Percentiles rank a stretch among this genome's conserved stretches.
Evolutionary conservation across 2,888 invertebrate species (phyloP).

Genomic region (Ceramica pisi): DNA sequence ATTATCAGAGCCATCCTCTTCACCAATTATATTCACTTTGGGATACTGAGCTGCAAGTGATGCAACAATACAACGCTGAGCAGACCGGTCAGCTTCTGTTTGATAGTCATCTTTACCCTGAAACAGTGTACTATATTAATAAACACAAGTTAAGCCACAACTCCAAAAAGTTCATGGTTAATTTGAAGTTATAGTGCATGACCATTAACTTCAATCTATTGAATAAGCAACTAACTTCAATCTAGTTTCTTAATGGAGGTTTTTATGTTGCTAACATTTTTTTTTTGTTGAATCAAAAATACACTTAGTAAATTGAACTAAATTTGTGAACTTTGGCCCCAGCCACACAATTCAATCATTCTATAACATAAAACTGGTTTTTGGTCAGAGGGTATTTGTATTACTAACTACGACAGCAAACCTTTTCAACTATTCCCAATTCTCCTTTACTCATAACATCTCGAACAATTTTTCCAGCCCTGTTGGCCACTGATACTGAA

Average conservation of each 20-base stretch:
- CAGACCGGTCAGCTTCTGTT: conserved; percentile 99
- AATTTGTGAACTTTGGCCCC: conserved; percentile 41
- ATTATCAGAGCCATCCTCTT: conserved; percentile 94
- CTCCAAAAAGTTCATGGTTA: background rate
- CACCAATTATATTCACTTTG: conserved; percentile 95
- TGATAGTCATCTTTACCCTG: conserved; percentile 98
- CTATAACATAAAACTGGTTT: background rate
- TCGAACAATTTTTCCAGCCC: conserved; percentile 97
- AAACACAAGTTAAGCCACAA: background rate
- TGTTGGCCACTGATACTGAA: conserved; percentile 94
- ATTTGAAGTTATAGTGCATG: background rate
- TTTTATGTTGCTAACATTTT: background rate
- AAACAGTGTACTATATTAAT: conserved; percentile 49
- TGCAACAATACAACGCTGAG: conserved; percentile 97
- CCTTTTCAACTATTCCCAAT: conserved; percentile 97
- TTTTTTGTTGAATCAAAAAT: background rate
- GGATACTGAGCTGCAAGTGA: conserved; percentile 97
- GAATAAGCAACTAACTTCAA: background rate
- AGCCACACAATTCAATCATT: background rate
- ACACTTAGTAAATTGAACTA: background rate
- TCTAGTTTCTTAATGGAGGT: too few relatives aligned
- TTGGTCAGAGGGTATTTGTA: background rate
- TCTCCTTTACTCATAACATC: conserved; percentile 97
- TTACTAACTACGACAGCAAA: conserved; percentile 72
- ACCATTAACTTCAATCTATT: background rate